Base-by-base conservation (phyloP, 2,113 vertebrate genomes). In the Acanthisitta chloris region DNA sequence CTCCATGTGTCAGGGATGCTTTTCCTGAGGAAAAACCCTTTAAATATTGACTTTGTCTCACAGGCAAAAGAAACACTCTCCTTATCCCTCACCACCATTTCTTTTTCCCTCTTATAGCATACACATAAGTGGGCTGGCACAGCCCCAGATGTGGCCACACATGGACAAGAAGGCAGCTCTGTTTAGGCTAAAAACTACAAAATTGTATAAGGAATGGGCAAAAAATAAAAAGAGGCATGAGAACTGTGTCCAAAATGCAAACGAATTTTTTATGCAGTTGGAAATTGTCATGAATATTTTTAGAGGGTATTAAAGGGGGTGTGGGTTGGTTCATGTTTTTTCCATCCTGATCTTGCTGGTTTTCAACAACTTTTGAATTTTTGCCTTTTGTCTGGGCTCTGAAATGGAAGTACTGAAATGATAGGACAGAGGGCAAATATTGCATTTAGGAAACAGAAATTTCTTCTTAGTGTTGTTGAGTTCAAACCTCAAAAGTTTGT, bases 81-180 rank as follows among this genome's bases (percentile, higher is more conserved):
- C 14, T 88, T 17, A 14, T 18, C 4, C 12, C 17, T 36, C 42
- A 25, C 18, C 0, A 1, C 14, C 23, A 16, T 46, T 81, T 36
- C 12, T 79, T 26, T 73, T 3, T 2, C 2, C 1, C 6, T 64
- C 29, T 81, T 29, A 29, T 28, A 24, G 31, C 26, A 33, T 0
- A 0, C 6, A 4, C 0, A 0, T 7, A n/a, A 72, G 5, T 9
- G 16, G 25, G 10, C 11, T 55, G 46, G 23, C 34, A 45, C 12
- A 71, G 23, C 19, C 43, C 17, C 48, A 33, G 8, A 14, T 74
- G 20, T 7, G 24, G n/a, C 25, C 45, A 69, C 48, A 34, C 0
- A 2, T 18, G 36, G 33, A 16, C 10, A 58, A 67, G 34, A 34
- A 46, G 6, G 14, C 3, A 5, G 4, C 19, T 81, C 4, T 54